Conservation (phyloP, 2,888 invertebrate species). For the Cremastinae sp. region DNA sequence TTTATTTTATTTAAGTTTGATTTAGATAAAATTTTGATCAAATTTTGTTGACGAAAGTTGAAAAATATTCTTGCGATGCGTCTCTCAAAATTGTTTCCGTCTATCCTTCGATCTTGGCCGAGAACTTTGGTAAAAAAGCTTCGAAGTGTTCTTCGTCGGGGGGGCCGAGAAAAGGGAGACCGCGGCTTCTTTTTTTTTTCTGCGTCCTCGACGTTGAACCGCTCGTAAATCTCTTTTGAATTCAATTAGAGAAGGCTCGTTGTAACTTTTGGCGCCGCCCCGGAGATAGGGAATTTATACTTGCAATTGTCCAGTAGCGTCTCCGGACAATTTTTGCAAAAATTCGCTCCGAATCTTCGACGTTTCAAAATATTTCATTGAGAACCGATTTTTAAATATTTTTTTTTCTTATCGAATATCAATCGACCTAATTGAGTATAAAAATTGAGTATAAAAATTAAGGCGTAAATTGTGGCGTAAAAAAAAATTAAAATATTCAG, state of each 20-base stretch:
- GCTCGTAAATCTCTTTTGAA: conserved; percentile 71
- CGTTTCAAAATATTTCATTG: too few relatives aligned
- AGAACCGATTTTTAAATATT: too few relatives aligned
- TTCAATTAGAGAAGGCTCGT: conserved; percentile 71
- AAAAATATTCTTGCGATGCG: background rate
- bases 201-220: conserved; percentile 47
- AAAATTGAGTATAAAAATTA: too few relatives aligned
- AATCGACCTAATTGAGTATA: too few relatives aligned
- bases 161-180: conserved; percentile 48
- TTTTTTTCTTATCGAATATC: too few relatives aligned
- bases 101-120: conserved; percentile 4
- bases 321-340: conserved; percentile 17
- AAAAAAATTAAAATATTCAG: background rate
- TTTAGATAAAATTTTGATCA: conserved; percentile 45
- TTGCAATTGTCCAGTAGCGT: conserved; percentile 39
- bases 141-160: conserved; percentile 39
- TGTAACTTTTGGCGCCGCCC: conserved; percentile 62
- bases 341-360: too few relatives aligned
- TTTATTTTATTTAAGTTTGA: too few relatives aligned
- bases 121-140: conserved; percentile 35
- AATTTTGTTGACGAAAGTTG: conserved; percentile 46
- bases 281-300: conserved; percentile 45
- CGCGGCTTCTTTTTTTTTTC: conserved; percentile 39
- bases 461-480: background rate
- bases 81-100: conserved; percentile 5